Percentiles rank a stretch among this genome's conserved stretches.
phyloP scores from a whole-genome alignment of 2,113 vertebrate species.

The Gnathonemus longibarbis region DNA sequence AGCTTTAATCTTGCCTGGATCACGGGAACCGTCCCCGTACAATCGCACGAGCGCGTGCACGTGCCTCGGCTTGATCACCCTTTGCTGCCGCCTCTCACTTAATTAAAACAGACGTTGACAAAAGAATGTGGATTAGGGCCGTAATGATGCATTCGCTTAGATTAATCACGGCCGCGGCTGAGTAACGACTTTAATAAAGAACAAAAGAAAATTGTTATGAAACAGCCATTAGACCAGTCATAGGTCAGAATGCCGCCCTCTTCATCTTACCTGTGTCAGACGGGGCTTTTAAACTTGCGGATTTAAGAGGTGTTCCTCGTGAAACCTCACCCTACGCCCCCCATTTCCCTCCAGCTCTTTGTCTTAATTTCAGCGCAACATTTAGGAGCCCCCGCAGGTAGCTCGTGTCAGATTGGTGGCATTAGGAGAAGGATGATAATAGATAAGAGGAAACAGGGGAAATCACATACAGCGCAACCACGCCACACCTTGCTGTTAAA shows the following conservation, averaged over 20 bases:
- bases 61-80: slow-evolving; percentile 64
- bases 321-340: neutral
- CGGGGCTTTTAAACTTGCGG: slow-evolving; percentile 43
- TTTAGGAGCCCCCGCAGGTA: slow-evolving; percentile 72
- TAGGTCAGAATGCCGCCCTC: slow-evolving; percentile 56
- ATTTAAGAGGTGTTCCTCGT: slow-evolving; percentile 52
- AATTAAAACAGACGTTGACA: slow-evolving; percentile 94
- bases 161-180: slow-evolving; percentile 78
- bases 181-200: slow-evolving; percentile 74
- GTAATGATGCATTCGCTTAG: slow-evolving; percentile 86
- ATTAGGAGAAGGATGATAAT: slow-evolving; percentile 64
- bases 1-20: slow-evolving; percentile 82
- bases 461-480: slow-evolving; percentile 28
- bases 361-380: slow-evolving; percentile 67
- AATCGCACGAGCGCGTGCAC: slow-evolving; percentile 60
- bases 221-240: slow-evolving; percentile 59
- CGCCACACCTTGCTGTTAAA: slow-evolving; percentile 35
- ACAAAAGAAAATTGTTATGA: slow-evolving; percentile 82
- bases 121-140: slow-evolving; percentile 84
- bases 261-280: slow-evolving; percentile 58
- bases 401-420: slow-evolving; percentile 68
- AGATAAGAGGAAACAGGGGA: slow-evolving; percentile 25
- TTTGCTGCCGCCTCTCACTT: slow-evolving; percentile 78
- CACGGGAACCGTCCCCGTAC: slow-evolving; percentile 65
- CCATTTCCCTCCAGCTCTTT: slow-evolving; percentile 35